These are phyloP conservation scores for Rhinoraja longicauda DNA, from an alignment of 2,797 vertebrate species.

Conservation along the genomic window DNA sequence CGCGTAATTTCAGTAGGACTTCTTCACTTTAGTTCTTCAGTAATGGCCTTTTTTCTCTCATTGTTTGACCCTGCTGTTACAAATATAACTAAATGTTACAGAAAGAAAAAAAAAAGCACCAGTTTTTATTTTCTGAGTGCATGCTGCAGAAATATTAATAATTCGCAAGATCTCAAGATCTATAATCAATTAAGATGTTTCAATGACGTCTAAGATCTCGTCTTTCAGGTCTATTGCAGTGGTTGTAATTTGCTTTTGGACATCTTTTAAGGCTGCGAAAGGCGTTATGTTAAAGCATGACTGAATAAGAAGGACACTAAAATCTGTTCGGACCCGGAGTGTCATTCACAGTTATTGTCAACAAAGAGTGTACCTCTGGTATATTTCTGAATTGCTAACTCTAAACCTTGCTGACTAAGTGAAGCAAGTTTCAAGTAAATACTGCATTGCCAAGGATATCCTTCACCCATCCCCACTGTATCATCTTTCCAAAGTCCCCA, in stretches of 20 bases:
- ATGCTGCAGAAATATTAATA: background rate
- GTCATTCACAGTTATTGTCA: background rate
- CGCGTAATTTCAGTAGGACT: no score
- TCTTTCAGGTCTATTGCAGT: background rate
- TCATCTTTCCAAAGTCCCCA: constrained; percentile 27
- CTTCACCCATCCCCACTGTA: background rate
- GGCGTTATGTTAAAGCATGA: background rate
- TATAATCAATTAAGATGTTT: background rate
- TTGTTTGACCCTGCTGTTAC: no score
- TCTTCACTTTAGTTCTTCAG: no score
- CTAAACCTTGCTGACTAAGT: background rate
- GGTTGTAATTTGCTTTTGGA: background rate
- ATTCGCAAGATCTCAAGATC: background rate
- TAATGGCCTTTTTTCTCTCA: no score
- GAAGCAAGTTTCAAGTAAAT: background rate
- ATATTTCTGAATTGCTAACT: background rate
- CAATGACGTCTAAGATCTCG: background rate
- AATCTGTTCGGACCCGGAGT: background rate
- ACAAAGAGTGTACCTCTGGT: background rate
- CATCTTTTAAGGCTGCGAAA: background rate
- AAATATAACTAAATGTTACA: background rate
- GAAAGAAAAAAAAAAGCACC: background rate
- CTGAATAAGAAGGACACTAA: background rate
- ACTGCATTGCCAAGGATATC: background rate
- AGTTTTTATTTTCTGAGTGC: background rate